Evolutionary conservation across 1,140 invertebrate species (phyloP).

Genomic region (Calephelis nemesis): DNA sequence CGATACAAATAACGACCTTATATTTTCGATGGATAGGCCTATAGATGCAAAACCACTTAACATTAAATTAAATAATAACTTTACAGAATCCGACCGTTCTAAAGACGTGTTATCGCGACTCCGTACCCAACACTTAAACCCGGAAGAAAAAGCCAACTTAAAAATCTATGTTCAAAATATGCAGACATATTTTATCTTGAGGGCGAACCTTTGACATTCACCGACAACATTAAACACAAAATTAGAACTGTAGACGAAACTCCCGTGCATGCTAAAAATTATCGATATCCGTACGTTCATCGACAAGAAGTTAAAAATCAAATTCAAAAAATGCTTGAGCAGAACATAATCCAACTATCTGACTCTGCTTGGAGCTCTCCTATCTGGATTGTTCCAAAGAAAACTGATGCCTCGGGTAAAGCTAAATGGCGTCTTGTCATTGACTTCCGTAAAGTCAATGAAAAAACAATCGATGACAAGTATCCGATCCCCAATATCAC

Average conservation of each 20-base stretch:
- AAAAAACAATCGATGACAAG: no score
- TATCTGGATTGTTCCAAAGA: no score
- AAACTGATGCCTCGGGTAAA: no score
- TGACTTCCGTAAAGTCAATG: no score
- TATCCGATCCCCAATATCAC: no score
- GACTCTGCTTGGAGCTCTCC: no score
- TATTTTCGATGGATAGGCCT: constrained; percentile 8
- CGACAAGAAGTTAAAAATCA: no score
- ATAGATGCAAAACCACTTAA: neutral
- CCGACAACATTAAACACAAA: neutral
- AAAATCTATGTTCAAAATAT: neutral
- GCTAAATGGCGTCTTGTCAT: no score
- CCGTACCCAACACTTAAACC: neutral
- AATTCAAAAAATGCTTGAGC: no score
- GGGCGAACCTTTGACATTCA: neutral
- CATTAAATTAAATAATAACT: neutral
- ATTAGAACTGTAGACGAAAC: neutral
- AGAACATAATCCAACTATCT: no score
- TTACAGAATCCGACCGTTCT: neutral
- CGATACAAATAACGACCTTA: neutral
- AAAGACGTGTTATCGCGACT: neutral
- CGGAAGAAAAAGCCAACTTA: neutral
- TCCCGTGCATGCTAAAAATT: no score
- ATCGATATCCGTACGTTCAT: neutral
- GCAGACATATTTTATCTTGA: no score